Percentiles rank a stretch among this genome's conserved stretches.
Conservation (phyloP, 2,888 invertebrate genomes). For the Papilio gigon region DNA sequence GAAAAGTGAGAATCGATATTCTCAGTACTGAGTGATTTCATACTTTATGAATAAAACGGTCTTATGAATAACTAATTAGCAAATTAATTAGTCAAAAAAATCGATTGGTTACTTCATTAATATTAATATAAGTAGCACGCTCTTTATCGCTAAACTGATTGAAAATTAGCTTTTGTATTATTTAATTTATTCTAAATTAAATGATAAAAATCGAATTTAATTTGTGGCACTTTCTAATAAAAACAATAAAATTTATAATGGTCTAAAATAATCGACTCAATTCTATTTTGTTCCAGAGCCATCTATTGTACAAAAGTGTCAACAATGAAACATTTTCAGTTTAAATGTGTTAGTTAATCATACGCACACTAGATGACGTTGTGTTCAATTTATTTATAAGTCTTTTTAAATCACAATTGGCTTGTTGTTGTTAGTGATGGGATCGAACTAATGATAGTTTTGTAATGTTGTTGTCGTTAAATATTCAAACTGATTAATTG, state of each 20-base stretch:
- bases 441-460: no score
- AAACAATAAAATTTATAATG: no score
- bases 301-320: not conserved
- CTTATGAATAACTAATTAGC: conserved; percentile 29
- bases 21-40: not conserved
- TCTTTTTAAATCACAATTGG: not conserved
- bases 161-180: no score
- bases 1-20: conserved; percentile 27
- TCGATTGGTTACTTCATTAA: conserved; percentile 27
- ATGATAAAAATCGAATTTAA: no score
- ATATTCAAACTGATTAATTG: no score
- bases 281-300: not conserved
- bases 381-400: no score
- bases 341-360: not conserved
- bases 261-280: not conserved
- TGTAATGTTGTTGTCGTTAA: no score
- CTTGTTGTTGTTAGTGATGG: not conserved
- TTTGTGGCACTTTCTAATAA: no score
- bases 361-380: not conserved
- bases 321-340: not conserved
- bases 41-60: conserved; percentile 20
- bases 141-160: not conserved
- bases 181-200: not conserved
- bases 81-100: conserved; percentile 20
- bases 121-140: conserved; percentile 27